Evolutionary conservation across 2,113 vertebrate genomes (phyloP).

Genomic region (Nipponia nippon): DNA sequence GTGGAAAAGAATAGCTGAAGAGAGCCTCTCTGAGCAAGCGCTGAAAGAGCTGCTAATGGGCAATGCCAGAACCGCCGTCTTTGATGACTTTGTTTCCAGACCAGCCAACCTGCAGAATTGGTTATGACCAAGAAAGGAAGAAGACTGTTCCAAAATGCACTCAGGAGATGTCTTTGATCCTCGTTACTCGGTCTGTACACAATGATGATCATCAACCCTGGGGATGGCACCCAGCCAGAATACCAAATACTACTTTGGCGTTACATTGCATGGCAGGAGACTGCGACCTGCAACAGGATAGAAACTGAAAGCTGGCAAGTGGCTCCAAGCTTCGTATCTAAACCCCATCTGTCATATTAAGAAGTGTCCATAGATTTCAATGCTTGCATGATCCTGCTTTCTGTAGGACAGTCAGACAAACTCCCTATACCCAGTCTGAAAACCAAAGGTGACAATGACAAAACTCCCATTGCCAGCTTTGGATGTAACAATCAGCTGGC

Average conservation of each 20-base stretch:
- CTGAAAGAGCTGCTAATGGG: background rate
- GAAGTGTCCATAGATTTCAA: background rate
- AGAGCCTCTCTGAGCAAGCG: background rate
- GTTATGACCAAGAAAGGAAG: background rate
- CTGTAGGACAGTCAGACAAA: background rate
- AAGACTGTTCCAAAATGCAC: background rate
- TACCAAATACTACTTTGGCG: background rate
- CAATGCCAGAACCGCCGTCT: background rate
- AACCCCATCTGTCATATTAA: background rate
- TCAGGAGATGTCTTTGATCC: background rate
- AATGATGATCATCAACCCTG: background rate
- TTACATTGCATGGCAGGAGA: background rate
- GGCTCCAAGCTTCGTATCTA: background rate
- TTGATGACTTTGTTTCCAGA: background rate
- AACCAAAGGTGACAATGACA: background rate
- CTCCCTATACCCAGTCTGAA: background rate
- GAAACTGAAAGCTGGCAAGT: background rate
- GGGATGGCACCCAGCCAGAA: background rate
- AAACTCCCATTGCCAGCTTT: background rate
- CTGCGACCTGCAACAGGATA: rapidly evolving
- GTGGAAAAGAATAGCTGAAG: conserved; percentile 21
- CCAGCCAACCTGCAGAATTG: background rate
- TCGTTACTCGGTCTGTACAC: background rate
- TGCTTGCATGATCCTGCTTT: background rate
- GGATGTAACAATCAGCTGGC: background rate